Evolutionary conservation across 2,888 invertebrate species (phyloP), one percentile per base, ranked within the genome.

Genomic region (Eumerus sabulonum): DNA sequence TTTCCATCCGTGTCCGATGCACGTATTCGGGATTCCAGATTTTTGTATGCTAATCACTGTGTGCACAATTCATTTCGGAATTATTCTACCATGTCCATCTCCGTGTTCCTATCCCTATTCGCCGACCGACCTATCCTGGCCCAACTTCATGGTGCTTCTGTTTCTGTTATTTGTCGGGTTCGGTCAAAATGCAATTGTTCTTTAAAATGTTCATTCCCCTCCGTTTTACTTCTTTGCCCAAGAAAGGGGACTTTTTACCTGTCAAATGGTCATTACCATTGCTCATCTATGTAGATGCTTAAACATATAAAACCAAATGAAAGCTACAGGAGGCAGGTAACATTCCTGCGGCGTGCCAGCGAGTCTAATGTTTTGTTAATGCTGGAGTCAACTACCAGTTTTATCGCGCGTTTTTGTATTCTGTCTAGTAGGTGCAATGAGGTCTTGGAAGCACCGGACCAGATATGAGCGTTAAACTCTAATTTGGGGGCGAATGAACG

Each of bases 11-110:
- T 81, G 76, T 76, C 77, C 77, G 60, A 48, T 82, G 83, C 84
- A 84, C 84, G 84, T 84, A 83, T 82, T 83, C 54, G 72, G 84
- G 84, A 84, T 82, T 83, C 68, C 40, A 82, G 82, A 83, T 84
- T 84, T 83, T 84, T 84, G 82, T 82, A 83, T 83, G 83, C 83
- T 82, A 83, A 83, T 83, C 83, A 82, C 68, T 83, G 79, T 83
- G 82, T 82, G 59, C 60, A 82, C 82, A 77, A 82, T 82, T 83
- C 83, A 83, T 83, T 82, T 83, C 62, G 64, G 62, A 71, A 73
- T 82, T 77, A 81, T 72, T 82, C 63, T 81, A 70, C 72, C 63
- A 72, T 63, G 67, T 64, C 50, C 68, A 27, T 27, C 27, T 27
- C 27, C 27, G 2, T 2, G 3, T 7, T 27, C 27, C 7, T 27